Conservation (phyloP, 2,888 invertebrate species). For the Galeopsomyia nigrocyanea region DNA sequence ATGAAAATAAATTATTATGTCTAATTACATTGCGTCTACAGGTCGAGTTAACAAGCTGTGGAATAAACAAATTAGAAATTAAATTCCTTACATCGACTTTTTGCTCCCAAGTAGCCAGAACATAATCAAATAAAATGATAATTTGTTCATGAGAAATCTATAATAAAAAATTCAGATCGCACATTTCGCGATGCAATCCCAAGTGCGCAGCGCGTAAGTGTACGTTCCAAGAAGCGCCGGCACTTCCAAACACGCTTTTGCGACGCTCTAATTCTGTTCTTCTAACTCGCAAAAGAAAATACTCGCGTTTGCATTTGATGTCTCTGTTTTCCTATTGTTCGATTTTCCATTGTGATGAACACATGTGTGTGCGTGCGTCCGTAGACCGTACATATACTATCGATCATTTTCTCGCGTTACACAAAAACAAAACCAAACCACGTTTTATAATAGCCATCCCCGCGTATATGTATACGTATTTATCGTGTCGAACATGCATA, state of each 20-base stretch:
- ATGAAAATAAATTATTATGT: too few species aligned
- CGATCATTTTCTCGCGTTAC: constrained; percentile 39
- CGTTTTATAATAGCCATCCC: constrained; percentile 5
- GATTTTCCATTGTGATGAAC: constrained; percentile 14
- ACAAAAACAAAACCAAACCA: background rate
- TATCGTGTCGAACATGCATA: constrained; percentile 27
- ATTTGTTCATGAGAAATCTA: too few species aligned
- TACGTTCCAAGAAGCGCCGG: too few species aligned
- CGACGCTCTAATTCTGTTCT: background rate
- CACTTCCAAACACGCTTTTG: background rate
- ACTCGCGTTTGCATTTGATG: background rate
- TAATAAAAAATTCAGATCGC: too few species aligned
- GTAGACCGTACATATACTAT: background rate
- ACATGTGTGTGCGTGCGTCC: constrained; percentile 1
- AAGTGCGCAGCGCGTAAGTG: too few species aligned
- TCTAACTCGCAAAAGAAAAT: constrained; percentile 8
- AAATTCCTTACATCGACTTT: too few species aligned
- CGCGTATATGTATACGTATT: constrained; percentile 19
- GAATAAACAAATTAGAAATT: too few species aligned
- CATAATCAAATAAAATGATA: too few species aligned
- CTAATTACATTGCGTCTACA: too few species aligned
- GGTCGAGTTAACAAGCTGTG: too few species aligned
- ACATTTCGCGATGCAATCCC: too few species aligned
- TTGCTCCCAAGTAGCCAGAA: too few species aligned
- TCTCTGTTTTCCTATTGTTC: constrained; percentile 12